phyloP scores from a whole-genome alignment of 2,888 invertebrate species.

The Melitaea athalia region DNA sequence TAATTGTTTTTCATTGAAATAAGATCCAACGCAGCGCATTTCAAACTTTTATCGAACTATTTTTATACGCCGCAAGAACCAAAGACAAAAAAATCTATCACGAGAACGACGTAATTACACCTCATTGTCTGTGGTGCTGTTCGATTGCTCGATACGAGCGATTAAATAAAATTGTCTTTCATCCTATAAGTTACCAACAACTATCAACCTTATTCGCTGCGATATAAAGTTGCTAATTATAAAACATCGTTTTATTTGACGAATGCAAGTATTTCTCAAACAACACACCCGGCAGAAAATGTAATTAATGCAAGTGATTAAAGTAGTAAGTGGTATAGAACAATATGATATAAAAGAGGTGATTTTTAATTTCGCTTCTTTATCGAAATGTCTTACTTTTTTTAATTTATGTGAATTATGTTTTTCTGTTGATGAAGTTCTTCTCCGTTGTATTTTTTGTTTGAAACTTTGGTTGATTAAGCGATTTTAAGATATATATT shows the following conservation, averaged over 20 bases:
- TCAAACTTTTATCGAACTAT: conserved; percentile 8
- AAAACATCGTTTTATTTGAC: background rate
- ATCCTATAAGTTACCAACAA: background rate
- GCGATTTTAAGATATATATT: too few relatives aligned
- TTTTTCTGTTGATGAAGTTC: background rate
- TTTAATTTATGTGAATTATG: background rate
- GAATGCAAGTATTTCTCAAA: conserved; percentile 35
- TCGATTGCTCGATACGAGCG: conserved; percentile 61
- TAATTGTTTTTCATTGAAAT: background rate
- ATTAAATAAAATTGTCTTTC: conserved; percentile 61
- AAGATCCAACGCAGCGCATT: background rate
- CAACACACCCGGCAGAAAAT: conserved; percentile 45
- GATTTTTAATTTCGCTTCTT: background rate
- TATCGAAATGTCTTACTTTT: background rate
- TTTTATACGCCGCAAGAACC: conserved; percentile 5
- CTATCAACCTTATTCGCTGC: background rate
- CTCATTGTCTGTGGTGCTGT: conserved; percentile 59
- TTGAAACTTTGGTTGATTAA: too few relatives aligned
- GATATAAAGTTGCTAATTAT: conserved; percentile 8
- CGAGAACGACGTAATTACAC: conserved; percentile 61
- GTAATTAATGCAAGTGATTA: conserved; percentile 63
- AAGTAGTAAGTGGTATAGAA: conserved; percentile 46
- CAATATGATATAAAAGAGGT: conserved; percentile 14
- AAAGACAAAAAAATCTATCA: conserved; percentile 45
- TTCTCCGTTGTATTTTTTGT: background rate